Conservation (phyloP, 2,888 invertebrate species). For the Cacoxenus indagator region DNA sequence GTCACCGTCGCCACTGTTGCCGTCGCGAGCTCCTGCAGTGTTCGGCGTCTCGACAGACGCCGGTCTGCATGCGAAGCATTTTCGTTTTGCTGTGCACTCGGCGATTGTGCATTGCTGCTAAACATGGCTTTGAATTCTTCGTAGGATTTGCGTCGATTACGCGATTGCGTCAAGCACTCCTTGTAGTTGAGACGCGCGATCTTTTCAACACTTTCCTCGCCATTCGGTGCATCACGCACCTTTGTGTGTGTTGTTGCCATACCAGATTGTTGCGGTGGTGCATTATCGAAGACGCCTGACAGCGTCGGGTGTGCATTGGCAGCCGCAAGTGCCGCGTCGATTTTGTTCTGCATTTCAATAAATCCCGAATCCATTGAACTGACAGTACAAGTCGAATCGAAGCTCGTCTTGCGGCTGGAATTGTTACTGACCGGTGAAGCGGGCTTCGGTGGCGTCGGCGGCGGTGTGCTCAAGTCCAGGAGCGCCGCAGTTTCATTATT, state of each 20-base stretch:
- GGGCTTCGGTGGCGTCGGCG: slow-evolving; percentile 54
- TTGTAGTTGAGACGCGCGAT: slow-evolving; percentile 67
- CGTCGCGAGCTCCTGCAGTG: background rate
- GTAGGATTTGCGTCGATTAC: slow-evolving; percentile 71
- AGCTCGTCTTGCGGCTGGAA: slow-evolving; percentile 70
- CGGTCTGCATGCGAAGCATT: background rate
- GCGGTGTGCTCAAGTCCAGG: slow-evolving; percentile 45
- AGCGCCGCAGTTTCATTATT: slow-evolving; percentile 42
- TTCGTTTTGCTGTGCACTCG: slow-evolving; percentile 1
- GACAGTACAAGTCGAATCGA: slow-evolving; percentile 70
- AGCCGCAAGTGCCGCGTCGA: slow-evolving; percentile 61
- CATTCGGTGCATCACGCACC: slow-evolving; percentile 13
- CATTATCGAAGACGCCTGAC: slow-evolving; percentile 37
- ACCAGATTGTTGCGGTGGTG: slow-evolving; percentile 14
- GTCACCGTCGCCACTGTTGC: background rate
- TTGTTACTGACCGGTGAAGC: slow-evolving; percentile 57
- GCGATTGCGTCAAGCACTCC: slow-evolving; percentile 70
- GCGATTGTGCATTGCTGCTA: slow-evolving; percentile 32
- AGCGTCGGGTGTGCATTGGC: slow-evolving; percentile 37
- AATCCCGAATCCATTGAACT: slow-evolving; percentile 72
- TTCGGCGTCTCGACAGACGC: slow-evolving; percentile 7
- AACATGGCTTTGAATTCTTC: slow-evolving; percentile 71
- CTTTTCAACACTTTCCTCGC: slow-evolving; percentile 52
- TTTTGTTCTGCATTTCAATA: slow-evolving; percentile 70
- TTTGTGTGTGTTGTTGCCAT: background rate